A percentile compares a stretch with the other conserved stretches of the same genome.
Conservation (phyloP, 2,797 vertebrate species). For the Rhinogobio ventralis region DNA sequence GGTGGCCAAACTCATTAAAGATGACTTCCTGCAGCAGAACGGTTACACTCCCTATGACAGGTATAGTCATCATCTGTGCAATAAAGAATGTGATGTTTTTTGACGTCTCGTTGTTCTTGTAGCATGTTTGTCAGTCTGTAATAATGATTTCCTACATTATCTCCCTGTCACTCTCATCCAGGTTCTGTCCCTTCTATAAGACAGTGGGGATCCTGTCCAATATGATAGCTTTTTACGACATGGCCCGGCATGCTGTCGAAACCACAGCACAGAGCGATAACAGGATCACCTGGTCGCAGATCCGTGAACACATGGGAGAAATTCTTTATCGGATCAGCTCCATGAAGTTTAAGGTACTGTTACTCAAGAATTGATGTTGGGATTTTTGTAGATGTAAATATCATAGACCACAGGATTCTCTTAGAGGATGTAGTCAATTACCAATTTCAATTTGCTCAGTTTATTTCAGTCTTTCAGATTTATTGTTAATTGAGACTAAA, state of each 20-base stretch:
- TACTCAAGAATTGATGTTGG: not conserved
- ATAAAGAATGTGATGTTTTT: not conserved
- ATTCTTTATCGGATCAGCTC: slow-evolving; percentile 92
- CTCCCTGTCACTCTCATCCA: not conserved
- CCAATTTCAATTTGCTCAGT: too few species aligned
- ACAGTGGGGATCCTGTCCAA: slow-evolving; percentile 97
- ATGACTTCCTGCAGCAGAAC: slow-evolving; percentile 99
- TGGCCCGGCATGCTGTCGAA: slow-evolving; percentile 96
- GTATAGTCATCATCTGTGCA: slow-evolving; percentile 66
- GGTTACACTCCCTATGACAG: slow-evolving; percentile 98
- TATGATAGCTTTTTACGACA: slow-evolving; percentile 97
- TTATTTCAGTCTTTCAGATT: too few species aligned
- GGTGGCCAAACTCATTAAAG: slow-evolving; percentile 97
- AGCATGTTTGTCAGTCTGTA: not conserved
- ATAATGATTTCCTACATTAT: not conserved
- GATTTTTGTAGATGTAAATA: not conserved
- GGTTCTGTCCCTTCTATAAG: slow-evolving; percentile 72
- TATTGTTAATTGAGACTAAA: not conserved
- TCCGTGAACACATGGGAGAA: slow-evolving; percentile 93
- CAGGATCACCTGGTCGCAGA: slow-evolving; percentile 96
- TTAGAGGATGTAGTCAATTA: too few species aligned
- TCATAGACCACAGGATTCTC: not conserved
- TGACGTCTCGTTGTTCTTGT: not conserved
- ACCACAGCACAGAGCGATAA: slow-evolving; percentile 94
- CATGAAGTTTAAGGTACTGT: slow-evolving; percentile 95